These are phyloP conservation scores for Aspidiotus destructor DNA, from an alignment of 2,888 invertebrate species.

Conservation along the genomic window DNA sequence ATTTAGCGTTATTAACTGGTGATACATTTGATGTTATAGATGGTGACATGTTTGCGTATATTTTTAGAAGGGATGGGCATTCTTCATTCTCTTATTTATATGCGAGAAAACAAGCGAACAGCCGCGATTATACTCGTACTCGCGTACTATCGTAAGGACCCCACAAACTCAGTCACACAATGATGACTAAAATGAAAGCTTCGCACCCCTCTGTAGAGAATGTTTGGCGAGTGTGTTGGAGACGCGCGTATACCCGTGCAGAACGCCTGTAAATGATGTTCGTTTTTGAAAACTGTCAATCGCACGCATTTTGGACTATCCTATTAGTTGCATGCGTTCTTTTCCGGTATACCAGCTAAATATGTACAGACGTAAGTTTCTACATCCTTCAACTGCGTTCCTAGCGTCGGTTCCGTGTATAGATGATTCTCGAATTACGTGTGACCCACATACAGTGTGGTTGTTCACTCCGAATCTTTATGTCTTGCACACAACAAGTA, in stretches of 20 bases:
- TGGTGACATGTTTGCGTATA: too few species aligned
- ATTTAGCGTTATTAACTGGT: too few species aligned
- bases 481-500: too few species aligned
- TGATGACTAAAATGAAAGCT: too few species aligned
- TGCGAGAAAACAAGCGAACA: too few species aligned
- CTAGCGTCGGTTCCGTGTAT: conserved; percentile 3
- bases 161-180: too few species aligned
- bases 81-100: too few species aligned
- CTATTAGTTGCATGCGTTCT: conserved; percentile 30
- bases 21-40: too few species aligned
- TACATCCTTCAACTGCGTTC: background rate
- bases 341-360: background rate
- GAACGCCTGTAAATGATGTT: conserved; percentile 30
- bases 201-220: background rate
- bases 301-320: conserved; percentile 29
- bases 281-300: conserved; percentile 32
- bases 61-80: too few species aligned
- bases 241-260: conserved; percentile 3
- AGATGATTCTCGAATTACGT: conserved; percentile 10
- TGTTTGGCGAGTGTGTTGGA: background rate
- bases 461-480: too few species aligned
- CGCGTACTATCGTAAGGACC: too few species aligned
- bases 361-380: background rate
- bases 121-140: too few species aligned
- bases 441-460: background rate